Evolutionary conservation across 1,140 invertebrate species (phyloP).

Genomic region (Lasioglossum albipes): DNA sequence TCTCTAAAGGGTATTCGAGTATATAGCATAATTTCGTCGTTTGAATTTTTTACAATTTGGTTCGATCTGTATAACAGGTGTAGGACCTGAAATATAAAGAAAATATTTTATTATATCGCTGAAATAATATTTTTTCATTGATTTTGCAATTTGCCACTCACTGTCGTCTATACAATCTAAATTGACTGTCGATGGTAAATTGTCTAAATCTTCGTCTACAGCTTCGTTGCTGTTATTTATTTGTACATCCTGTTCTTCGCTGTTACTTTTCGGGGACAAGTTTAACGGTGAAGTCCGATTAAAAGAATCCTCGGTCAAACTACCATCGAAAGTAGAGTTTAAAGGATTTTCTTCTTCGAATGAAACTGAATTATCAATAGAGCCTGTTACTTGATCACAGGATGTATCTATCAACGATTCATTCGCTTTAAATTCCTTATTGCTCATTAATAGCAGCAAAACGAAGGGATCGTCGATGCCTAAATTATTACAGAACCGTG

Average conservation of each 20-base stretch:
- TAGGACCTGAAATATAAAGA: constrained; percentile 50
- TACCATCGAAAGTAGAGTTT: constrained; percentile 61
- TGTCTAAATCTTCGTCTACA: constrained; percentile 15
- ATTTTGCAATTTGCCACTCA: constrained; percentile 31
- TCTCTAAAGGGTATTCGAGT: constrained; percentile 58
- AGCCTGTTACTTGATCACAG: constrained; percentile 35
- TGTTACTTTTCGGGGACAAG: constrained; percentile 43
- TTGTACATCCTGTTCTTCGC: constrained; percentile 42
- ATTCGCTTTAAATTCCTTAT: constrained; percentile 41
- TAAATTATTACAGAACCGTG: constrained; percentile 89
- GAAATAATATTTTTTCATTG: not conserved
- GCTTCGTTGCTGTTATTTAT: constrained; percentile 32
- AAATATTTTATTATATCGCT: constrained; percentile 8
- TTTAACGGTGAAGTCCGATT: constrained; percentile 50
- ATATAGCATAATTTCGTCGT: constrained; percentile 74
- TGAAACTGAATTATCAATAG: constrained; percentile 54
- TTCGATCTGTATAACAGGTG: constrained; percentile 45
- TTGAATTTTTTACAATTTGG: constrained; percentile 74
- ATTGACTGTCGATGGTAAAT: constrained; percentile 24
- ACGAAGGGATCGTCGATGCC: constrained; percentile 88
- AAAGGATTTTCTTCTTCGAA: constrained; percentile 51
- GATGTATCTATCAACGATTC: constrained; percentile 41
- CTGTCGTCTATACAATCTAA: constrained; percentile 26
- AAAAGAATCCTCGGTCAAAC: constrained; percentile 53
- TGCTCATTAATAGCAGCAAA: constrained; percentile 70